phyloP scores from a whole-genome alignment of 2,797 vertebrate species.

The Pseudochromis fuscus region DNA sequence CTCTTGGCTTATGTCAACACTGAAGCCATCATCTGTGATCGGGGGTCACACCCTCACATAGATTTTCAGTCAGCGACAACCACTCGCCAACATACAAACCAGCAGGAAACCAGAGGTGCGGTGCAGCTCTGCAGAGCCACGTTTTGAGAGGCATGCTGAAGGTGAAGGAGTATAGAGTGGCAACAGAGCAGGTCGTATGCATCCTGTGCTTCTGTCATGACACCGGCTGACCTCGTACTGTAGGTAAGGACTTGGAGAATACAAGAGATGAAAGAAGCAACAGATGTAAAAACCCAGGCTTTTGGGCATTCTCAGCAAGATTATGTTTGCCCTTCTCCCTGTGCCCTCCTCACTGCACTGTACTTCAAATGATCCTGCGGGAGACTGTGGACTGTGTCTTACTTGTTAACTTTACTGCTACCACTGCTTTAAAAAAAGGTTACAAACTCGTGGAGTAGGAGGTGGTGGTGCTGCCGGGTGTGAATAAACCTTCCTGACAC shows the following conservation, averaged over 20 bases:
- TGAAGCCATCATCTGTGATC: not conserved
- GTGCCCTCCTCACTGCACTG: conserved; percentile 56
- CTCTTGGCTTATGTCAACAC: no score
- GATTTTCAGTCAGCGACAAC: not conserved
- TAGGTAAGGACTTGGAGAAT: conserved; percentile 54
- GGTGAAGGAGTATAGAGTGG: conserved; percentile 30
- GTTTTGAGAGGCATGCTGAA: conserved; percentile 10
- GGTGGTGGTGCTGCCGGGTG: conserved; percentile 23
- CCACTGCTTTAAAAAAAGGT: conserved; percentile 60
- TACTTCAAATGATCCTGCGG: conserved; percentile 73
- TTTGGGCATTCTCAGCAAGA: conserved; percentile 63
- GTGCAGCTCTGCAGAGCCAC: conserved; percentile 10
- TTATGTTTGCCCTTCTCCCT: conserved; percentile 69
- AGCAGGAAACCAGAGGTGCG: conserved; percentile 2
- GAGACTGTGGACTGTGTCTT: conserved; percentile 45
- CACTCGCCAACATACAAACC: conserved; percentile 4
- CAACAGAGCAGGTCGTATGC: conserved; percentile 8
- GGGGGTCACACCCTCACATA: not conserved
- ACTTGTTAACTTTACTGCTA: conserved; percentile 67
- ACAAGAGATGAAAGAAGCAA: conserved; percentile 66
- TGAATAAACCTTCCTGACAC: conserved; percentile 55
- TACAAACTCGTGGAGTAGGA: conserved; percentile 39
- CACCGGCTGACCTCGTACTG: conserved; percentile 58
- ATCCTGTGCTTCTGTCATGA: conserved; percentile 40
- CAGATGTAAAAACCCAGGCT: conserved; percentile 64